Evolutionary conservation across 1,140 invertebrate species (phyloP).

Genomic region (Gerris buenoi): DNA sequence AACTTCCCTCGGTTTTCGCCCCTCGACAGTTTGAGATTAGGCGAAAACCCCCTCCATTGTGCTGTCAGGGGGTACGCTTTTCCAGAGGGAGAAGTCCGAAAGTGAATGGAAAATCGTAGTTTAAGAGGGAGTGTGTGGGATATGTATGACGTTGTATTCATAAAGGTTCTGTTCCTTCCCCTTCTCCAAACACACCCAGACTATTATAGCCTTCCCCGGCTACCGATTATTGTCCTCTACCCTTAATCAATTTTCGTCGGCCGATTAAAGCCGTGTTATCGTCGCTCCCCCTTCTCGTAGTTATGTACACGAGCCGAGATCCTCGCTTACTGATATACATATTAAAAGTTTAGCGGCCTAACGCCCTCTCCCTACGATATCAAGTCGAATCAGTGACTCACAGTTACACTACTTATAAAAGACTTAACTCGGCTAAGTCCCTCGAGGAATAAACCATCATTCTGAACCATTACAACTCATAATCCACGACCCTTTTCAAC

Average conservation of each 20-base stretch:
- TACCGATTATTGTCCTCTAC: background rate
- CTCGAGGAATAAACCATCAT: too few relatives aligned
- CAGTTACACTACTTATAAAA: background rate
- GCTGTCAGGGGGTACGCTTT: background rate
- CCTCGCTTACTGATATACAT: background rate
- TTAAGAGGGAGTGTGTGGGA: too few relatives aligned
- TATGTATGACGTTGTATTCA: too few relatives aligned
- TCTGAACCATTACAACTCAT: too few relatives aligned
- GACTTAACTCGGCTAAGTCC: background rate
- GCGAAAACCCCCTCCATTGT: background rate
- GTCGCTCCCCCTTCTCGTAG: background rate
- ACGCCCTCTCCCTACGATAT: background rate
- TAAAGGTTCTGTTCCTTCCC: background rate
- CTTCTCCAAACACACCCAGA: background rate
- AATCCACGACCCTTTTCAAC: too few relatives aligned
- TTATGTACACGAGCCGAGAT: background rate
- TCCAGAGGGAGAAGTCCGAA: too few relatives aligned
- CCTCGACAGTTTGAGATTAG: background rate
- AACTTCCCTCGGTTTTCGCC: background rate
- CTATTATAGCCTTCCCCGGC: background rate
- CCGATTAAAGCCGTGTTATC: background rate
- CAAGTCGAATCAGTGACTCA: too few relatives aligned
- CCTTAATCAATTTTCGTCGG: background rate
- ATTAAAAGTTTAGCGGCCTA: background rate
- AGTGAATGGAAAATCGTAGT: background rate